Evolutionary conservation across 2,113 vertebrate genomes (phyloP).

Genomic region (Struthio camelus): DNA sequence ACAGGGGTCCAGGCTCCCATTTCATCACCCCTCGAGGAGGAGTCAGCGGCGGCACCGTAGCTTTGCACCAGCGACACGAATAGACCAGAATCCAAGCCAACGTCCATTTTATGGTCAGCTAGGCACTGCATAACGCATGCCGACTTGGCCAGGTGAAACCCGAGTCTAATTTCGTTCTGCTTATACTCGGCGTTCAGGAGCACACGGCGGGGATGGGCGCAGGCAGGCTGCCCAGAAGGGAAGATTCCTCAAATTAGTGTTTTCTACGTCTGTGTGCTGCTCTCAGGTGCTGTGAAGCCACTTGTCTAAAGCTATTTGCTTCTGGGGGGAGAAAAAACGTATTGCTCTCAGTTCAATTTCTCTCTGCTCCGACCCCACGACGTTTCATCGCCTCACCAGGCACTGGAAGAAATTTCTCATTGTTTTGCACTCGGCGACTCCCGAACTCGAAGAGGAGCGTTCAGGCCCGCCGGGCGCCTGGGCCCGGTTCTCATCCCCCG

Average conservation of each 20-base stretch:
- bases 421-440: constrained; percentile 48
- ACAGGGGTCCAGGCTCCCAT: neutral
- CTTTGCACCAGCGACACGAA: too few species aligned
- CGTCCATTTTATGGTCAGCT: neutral
- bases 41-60: neutral
- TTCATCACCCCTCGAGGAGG: neutral
- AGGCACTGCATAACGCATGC: neutral
- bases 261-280: constrained; percentile 43
- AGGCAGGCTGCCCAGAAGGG: constrained; percentile 9
- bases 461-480: neutral
- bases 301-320: constrained; percentile 81
- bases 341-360: constrained; percentile 76
- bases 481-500: too few species aligned
- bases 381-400: constrained; percentile 57
- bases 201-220: accelerated
- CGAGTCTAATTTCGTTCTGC: neutral
- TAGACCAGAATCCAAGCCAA: neutral
- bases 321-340: constrained; percentile 52
- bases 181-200: neutral
- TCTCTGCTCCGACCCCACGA: constrained; percentile 63
- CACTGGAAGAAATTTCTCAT: constrained; percentile 62
- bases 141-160: neutral
- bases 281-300: constrained; percentile 71
- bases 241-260: constrained; percentile 64
- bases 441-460: neutral